Percentiles rank a stretch among this genome's conserved stretches.
Evolutionary conservation across 2,797 vertebrate genomes (phyloP).

Genomic region (Pyrrhura leucotis): DNA sequence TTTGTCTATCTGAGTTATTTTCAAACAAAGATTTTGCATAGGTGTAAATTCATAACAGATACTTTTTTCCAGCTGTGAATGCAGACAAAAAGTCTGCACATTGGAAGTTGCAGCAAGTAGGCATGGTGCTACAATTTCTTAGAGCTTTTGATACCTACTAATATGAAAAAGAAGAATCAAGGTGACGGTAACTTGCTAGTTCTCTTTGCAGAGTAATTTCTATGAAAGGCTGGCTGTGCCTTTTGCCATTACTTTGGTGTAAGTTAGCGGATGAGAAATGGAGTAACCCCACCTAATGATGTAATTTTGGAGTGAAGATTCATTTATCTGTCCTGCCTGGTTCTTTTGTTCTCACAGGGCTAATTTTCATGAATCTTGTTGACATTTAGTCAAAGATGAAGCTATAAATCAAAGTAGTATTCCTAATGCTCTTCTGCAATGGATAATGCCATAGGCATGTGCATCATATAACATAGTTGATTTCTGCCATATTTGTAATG

Average conservation of each 20-base stretch:
- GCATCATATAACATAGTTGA: accelerated
- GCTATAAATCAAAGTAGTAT: not conserved
- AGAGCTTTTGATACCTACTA: not conserved
- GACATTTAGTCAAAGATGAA: not conserved
- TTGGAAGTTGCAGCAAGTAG: not conserved
- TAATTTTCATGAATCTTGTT: not conserved
- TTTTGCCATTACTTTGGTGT: not conserved
- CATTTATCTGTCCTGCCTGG: not conserved
- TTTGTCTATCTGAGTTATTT: not conserved
- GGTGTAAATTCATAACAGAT: not conserved
- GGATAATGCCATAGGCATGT: accelerated
- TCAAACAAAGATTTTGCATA: not conserved
- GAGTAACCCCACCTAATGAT: not conserved
- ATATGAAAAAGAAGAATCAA: not conserved
- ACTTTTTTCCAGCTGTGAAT: not conserved
- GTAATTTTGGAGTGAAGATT: not conserved
- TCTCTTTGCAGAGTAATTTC: not conserved
- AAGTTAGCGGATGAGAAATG: not conserved
- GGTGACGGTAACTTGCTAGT: not conserved
- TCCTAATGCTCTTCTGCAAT: not conserved
- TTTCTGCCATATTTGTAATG: not conserved
- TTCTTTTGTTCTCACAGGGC: not conserved
- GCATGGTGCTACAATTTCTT: not conserved
- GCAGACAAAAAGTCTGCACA: not conserved
- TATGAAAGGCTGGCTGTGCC: not conserved